Evolutionary conservation across 2,797 vertebrate species (phyloP), one percentile per base, ranked within the genome.

Genomic region (Gallinago solitaria): DNA sequence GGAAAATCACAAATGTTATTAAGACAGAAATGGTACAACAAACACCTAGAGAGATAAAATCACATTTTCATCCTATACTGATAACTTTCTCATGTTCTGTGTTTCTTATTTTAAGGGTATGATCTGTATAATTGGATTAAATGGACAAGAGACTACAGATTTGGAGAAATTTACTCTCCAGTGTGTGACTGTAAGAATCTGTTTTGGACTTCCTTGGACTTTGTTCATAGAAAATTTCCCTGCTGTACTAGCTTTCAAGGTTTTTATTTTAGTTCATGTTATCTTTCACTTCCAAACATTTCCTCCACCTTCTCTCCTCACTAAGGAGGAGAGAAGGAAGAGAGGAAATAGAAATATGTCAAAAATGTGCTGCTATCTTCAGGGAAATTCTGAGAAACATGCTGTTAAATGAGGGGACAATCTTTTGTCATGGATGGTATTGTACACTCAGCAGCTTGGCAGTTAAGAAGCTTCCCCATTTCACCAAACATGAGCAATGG

Each of bases 401-500:
- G 54, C 76, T 79, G 17, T 71, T 96, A 93, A 96, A 90, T 90
- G 68, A 83, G 92, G 81, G 92, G 83, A 86, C 89, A 95, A 83
- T 73, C 64, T 63, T 32, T 92, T 92, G 69, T 50, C 9, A 6
- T 69, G 54, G 93, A 57, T 65, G 43, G 85, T 39, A 74, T 87
- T 54, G 54, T 88, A 56, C 76, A 83, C 33, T 94, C 63, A 87
- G 87, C 35, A 57, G 59, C 51, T 93, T 93, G 96, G 91, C 95
- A 92, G 95, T 95, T 96, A 94, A 96, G 90, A 95, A 97, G 94
- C 73, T 95, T 94, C 70, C 84, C 67, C 82, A 57, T 88, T 95
- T 97, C 91, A 96, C 93, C 96, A 97, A 96, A 97, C 12, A 76
- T 91, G 90, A 96, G 65, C 82, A 97, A 94, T 81, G 67, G 39